Evolutionary conservation across 2,113 vertebrate species (phyloP).

Genomic region (Ctenomys sociabilis): DNA sequence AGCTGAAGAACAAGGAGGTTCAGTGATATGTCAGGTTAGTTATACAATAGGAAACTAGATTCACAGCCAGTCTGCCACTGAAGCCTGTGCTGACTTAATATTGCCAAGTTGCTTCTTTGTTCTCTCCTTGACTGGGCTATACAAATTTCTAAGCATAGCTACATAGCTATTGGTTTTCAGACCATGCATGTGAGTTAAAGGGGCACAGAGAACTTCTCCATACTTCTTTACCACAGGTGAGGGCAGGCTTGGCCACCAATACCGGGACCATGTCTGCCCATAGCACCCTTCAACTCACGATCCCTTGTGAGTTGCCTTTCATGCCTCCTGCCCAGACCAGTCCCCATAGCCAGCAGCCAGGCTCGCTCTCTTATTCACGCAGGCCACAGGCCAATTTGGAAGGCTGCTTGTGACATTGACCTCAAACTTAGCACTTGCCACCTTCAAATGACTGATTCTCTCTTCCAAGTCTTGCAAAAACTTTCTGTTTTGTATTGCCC

Average conservation of each 20-base stretch:
- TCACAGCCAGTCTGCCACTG: background rate
- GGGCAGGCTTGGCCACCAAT: background rate
- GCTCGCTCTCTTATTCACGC: background rate
- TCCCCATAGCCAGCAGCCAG: background rate
- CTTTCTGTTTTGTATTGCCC: constrained; percentile 24
- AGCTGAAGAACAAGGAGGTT: background rate
- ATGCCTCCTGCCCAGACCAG: background rate
- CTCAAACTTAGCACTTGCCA: background rate
- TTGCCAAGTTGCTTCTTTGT: background rate
- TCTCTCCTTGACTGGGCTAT: background rate
- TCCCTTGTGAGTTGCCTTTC: background rate
- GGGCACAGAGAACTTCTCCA: background rate
- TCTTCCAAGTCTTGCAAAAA: background rate
- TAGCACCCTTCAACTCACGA: background rate
- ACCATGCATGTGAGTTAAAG: constrained; percentile 11
- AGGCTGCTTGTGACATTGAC: background rate
- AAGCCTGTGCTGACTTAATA: background rate
- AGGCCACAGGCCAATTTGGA: background rate
- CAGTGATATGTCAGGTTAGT: constrained; percentile 10
- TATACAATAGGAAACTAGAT: background rate
- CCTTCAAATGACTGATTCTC: background rate
- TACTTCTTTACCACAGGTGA: constrained; percentile 48
- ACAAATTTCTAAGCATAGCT: constrained; percentile 18
- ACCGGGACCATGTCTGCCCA: background rate
- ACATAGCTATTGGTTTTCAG: background rate